Base-by-base conservation (phyloP, 1,140 invertebrate species). In the Caenorhabditis inopinata region DNA sequence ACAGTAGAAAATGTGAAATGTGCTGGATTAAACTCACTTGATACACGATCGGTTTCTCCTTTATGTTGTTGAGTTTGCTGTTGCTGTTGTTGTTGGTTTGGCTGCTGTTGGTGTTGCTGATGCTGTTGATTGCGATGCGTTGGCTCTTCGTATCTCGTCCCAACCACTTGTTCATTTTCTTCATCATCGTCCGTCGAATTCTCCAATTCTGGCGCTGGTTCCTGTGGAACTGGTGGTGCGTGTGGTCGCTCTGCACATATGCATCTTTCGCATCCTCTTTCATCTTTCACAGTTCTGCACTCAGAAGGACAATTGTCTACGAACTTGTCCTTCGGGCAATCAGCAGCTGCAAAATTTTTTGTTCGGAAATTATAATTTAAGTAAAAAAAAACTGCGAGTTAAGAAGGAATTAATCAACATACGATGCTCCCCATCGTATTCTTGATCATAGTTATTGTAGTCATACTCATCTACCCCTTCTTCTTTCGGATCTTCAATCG, bases 261-360 rank as follows among this genome's bases (percentile, higher is more conserved):
- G 68, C 83, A 83, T 27, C 73, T 45, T 14, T 78, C 42, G 46
- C 83, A 83, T 14, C 83, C 83, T 25, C 82, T 21, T n/a, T 83
- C 81, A 35, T 83, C 83, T 29, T 35, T 46, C 5, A 83, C 12
- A 18, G 45, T 47, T 47, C 79, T 78, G 38, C 83, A 83, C 14
- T 73, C 78, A 9, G 42, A 58, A 14, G 83, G 83, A 53, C 83
- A 83, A 5, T 53, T 74, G 23, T 79, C 78, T 4, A 46, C 29
- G 32, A 84, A 83, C 12, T 79, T 80, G 48, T 83, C 82, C 16
- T 46, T 35, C 14, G 83, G 83, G 74, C 83, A 83, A 53, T 82
- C 79, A 11, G 49, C 32, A 25, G 75, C 68, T 79, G 27, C 14
- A 80, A 82, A 49, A 7, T 32, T 23, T 38, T 1, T 16, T 27